Percentiles rank a stretch among this genome's conserved stretches.
phyloP scores from a whole-genome alignment of 2,888 invertebrate species.

The Mythimna vitellina region DNA sequence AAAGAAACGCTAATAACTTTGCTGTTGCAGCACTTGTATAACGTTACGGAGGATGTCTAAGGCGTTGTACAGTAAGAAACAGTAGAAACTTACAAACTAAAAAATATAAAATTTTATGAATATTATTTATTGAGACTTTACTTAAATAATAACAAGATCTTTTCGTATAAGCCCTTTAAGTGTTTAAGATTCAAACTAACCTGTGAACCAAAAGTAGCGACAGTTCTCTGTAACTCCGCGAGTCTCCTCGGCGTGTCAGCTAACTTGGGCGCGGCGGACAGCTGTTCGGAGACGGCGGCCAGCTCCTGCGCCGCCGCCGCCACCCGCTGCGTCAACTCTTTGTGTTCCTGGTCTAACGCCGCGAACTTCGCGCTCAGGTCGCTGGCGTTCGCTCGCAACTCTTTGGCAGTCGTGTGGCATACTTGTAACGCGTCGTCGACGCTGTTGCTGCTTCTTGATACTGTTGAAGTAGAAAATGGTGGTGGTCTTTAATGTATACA shows the following conservation, averaged over 20 bases:
- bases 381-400: conserved; percentile 92
- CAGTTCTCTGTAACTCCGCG: conserved; percentile 89
- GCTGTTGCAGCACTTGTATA: too few relatives aligned
- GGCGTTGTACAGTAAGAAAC: too few relatives aligned
- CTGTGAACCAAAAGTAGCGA: conserved; percentile 91
- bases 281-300: conserved; percentile 89
- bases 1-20: too few relatives aligned
- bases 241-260: conserved; percentile 91
- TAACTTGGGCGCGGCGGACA: conserved; percentile 91
- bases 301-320: conserved; percentile 87
- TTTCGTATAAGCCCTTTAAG: too few relatives aligned
- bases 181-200: conserved; percentile 76
- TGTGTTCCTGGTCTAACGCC: conserved; percentile 90
- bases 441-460: conserved; percentile 92
- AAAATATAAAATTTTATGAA: too few relatives aligned
- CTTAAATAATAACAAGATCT: too few relatives aligned
- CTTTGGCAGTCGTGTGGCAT: conserved; percentile 93
- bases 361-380: conserved; percentile 90
- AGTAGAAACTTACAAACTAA: too few relatives aligned
- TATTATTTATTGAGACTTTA: too few relatives aligned
- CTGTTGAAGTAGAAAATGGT: conserved; percentile 76
- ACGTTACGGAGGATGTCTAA: too few relatives aligned
- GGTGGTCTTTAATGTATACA: background rate
- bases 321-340: conserved; percentile 77
- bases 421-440: conserved; percentile 93